Evolutionary conservation across 2,888 invertebrate species (phyloP).

Genomic region (Disparrhopalites patrizii): DNA sequence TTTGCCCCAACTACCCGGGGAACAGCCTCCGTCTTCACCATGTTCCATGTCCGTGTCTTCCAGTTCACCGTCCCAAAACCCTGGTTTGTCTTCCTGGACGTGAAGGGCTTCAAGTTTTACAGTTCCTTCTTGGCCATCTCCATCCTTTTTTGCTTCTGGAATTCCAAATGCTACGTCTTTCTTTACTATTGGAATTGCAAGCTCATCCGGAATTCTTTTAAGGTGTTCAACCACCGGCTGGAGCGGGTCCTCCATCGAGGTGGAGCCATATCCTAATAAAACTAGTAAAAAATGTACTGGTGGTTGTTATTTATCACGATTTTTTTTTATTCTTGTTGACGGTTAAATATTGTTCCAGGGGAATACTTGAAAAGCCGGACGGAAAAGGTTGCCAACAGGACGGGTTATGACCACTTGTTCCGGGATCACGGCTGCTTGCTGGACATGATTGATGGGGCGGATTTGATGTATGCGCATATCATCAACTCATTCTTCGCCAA

Average conservation of each 20-base stretch:
- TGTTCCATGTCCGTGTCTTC: slow-evolving; percentile 22
- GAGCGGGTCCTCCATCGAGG: slow-evolving; percentile 36
- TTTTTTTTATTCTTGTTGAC: no score
- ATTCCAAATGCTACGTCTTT: slow-evolving; percentile 38
- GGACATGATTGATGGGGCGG: slow-evolving; percentile 40
- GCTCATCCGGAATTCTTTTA: slow-evolving; percentile 35
- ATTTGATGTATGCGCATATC: slow-evolving; percentile 36
- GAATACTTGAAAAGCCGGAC: slow-evolving; percentile 28
- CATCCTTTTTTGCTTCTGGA: slow-evolving; percentile 30
- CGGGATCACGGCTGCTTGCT: slow-evolving; percentile 39
- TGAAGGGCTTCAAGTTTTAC: neutral
- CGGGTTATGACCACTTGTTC: slow-evolving; percentile 41
- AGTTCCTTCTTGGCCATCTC: slow-evolving; percentile 12
- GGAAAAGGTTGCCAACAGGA: slow-evolving; percentile 34
- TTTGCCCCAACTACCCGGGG: slow-evolving; percentile 34
- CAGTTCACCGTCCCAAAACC: neutral
- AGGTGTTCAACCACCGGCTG: slow-evolving; percentile 40
- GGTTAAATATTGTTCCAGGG: no score
- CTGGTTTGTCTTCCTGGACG: neutral
- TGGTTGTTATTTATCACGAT: no score
- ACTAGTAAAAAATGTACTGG: no score
- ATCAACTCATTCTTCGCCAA: slow-evolving; percentile 41
- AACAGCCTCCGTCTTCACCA: slow-evolving; percentile 22
- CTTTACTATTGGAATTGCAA: slow-evolving; percentile 40
- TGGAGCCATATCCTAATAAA: no score